Conservation (phyloP, 1,140 invertebrate genomes). For the Homalodisca vitripennis region DNA sequence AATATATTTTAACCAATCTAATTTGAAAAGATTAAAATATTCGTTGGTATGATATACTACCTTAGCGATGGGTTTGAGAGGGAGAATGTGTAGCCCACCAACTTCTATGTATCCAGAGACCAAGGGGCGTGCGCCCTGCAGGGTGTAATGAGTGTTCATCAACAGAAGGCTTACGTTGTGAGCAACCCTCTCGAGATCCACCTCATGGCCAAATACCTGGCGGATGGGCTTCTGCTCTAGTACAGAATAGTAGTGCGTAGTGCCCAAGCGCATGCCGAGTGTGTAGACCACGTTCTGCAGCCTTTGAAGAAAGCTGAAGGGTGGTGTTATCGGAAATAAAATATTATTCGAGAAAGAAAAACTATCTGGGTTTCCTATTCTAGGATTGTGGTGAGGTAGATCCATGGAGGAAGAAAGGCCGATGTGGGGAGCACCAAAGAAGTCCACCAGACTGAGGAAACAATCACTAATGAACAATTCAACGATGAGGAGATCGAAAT, state of each 20-base stretch:
- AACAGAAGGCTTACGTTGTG: conserved; percentile 40
- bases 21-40: too few relatives aligned
- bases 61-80: not conserved
- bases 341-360: conserved; percentile 33
- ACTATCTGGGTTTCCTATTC: conserved; percentile 37
- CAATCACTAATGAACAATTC: conserved; percentile 43
- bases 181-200: conserved; percentile 20
- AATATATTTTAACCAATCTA: too few relatives aligned
- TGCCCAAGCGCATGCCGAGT: not conserved
- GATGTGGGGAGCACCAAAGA: conserved; percentile 59
- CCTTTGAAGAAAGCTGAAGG: conserved; percentile 32
- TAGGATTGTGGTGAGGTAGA: conserved; percentile 58
- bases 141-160: not conserved
- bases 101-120: conserved; percentile 63
- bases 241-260: conserved; percentile 1
- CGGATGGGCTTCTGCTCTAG: not conserved
- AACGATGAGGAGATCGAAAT: conserved; percentile 44
- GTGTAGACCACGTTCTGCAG: conserved; percentile 10
- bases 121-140: conserved; percentile 46
- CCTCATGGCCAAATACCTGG: conserved; percentile 39
- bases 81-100: conserved; percentile 52
- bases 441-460: conserved; percentile 38
- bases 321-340: conserved; percentile 15
- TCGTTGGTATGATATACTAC: too few relatives aligned
- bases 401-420: conserved; percentile 54